Evolutionary conservation across 2,797 vertebrate genomes (phyloP), one percentile per base, ranked within the genome.

Genomic region (Sebastes baramenuke): DNA sequence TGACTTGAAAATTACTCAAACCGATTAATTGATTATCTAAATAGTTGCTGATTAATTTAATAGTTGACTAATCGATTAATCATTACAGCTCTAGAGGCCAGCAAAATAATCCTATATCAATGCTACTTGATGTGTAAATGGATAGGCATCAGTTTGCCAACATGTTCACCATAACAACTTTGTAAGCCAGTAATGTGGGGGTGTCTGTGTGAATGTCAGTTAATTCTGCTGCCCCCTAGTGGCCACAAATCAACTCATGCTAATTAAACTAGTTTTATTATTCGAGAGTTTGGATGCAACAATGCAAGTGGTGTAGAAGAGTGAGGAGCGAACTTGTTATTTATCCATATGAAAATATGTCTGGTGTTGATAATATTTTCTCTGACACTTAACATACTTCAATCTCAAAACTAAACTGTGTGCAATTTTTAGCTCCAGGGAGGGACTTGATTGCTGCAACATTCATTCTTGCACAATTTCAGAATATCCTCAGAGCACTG

Each of bases 181-280:
- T 62, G 14, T 46, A 11, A 49, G 11, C 0, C 62, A 2, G 11
- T 36, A 13, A 42, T 42, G 6, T 11, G 52, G 32, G 8, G 6
- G 10, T 13, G 24, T 71, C 22, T 75, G 49, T 38, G 22, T 52
- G 22, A 72, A 66, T 42, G 20, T 20, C n/a, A 12, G 16, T 1
- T 52, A n/a, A 52, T 46, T 29, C 27, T 79, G 49, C 56, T 87
- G 79, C 80, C 80, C 67, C 27, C 82, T 60, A 76, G 67, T 88
- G 90, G 78, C 30, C 46, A 74, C 2, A 85, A 27, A 84, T 32
- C 1, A 27, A 56, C 65, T 52, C 0, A 67, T 20, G 12, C 11
- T 20, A 3, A 42, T 29, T 30, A 10, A 16, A 62, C 27, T 25
- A 22, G 22, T 25, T 25, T 10, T 4, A 11, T 59, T 38, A 38